Conservation (phyloP, 2,797 vertebrate genomes). For the Erithacus rubecula region DNA sequence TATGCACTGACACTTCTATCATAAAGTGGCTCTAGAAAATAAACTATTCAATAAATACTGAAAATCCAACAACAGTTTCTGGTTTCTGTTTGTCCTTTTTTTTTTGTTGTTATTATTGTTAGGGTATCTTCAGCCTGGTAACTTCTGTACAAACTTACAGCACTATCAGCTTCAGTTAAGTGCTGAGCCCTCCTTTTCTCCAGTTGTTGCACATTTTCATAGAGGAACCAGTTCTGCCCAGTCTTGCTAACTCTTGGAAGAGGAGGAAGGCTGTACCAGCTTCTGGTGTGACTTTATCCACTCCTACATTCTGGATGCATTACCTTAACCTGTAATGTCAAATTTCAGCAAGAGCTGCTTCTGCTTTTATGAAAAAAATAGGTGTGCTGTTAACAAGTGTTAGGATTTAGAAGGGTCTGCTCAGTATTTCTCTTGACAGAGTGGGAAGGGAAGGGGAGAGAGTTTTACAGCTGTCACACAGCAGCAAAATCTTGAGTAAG, state of each 20-base stretch:
- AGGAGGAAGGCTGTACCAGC: neutral
- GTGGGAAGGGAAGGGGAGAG: neutral
- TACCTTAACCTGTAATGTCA: neutral
- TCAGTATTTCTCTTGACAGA: neutral
- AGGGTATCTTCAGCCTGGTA: neutral
- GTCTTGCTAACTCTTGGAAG: neutral
- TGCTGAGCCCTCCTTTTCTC: neutral
- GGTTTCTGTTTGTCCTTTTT: neutral
- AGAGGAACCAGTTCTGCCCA: neutral
- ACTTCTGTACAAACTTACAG: neutral
- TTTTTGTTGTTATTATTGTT: neutral
- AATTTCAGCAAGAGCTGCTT: neutral
- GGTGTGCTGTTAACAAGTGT: neutral
- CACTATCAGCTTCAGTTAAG: fast-evolving
- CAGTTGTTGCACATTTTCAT: fast-evolving
- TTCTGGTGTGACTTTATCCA: neutral
- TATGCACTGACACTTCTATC: neutral
- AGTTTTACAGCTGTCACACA: neutral
- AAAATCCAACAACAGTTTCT: neutral
- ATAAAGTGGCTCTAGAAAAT: neutral
- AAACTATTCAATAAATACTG: constrained; percentile 5
- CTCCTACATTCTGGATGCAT: neutral
- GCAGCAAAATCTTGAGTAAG: neutral
- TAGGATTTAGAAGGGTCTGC: neutral
- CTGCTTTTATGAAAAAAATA: neutral